A percentile compares a stretch with the other conserved stretches of the same genome.
These are phyloP conservation scores for Diabrotica undecimpunctata DNA, from an alignment of 1,140 invertebrate species.

Conservation along the genomic window DNA sequence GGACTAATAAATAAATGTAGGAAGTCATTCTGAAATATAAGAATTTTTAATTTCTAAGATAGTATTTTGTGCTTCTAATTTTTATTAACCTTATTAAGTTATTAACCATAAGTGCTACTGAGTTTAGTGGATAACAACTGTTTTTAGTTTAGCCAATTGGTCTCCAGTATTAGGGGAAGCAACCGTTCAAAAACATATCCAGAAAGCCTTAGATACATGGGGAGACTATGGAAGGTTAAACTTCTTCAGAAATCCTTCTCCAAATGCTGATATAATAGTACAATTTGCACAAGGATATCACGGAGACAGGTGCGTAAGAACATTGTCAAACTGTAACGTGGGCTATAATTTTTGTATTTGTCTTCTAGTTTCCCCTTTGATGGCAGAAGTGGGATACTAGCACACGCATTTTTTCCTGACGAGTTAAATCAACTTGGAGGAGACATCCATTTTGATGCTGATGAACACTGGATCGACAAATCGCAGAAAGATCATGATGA, in stretches of 20 bases:
- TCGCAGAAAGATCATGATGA: constrained; percentile 24
- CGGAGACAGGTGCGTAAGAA: constrained; percentile 57
- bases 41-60: neutral
- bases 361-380: constrained; percentile 63
- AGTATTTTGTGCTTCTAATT: neutral
- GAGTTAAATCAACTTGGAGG: constrained; percentile 53
- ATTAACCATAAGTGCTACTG: too few species aligned
- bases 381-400: constrained; percentile 65
- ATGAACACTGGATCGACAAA: constrained; percentile 53
- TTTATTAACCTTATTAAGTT: too few species aligned
- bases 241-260: constrained; percentile 49
- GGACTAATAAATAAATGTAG: too few species aligned
- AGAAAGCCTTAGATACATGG: constrained; percentile 60
- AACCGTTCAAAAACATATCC: constrained; percentile 53
- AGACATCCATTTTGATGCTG: constrained; percentile 74
- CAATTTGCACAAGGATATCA: constrained; percentile 60
- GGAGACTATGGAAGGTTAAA: constrained; percentile 57
- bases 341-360: neutral
- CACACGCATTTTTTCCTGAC: constrained; percentile 72
- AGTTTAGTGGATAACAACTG: neutral
- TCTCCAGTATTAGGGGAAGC: constrained; percentile 55
- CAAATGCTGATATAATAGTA: constrained; percentile 62
- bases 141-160: constrained; percentile 62
- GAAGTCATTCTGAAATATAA: too few species aligned
- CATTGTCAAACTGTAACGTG: neutral